A percentile compares a stretch with the other conserved stretches of the same genome.
Evolutionary conservation across 2,797 vertebrate species (phyloP).

Genomic region (Pangasius sanitwongsei): DNA sequence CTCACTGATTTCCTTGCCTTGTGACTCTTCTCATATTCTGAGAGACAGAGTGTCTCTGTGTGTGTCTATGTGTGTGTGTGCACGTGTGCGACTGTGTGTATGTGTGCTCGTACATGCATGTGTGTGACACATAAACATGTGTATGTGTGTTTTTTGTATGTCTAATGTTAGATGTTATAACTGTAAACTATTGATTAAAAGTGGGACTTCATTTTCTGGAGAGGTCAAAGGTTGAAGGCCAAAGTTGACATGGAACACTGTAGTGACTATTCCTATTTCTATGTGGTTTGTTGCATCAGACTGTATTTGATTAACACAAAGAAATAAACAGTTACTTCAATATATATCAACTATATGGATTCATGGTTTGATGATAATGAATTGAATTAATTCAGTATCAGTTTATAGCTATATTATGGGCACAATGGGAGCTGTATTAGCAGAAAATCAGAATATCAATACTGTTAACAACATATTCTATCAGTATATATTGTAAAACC

Average conservation of each 20-base stretch:
- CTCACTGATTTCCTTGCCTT: constrained; percentile 40
- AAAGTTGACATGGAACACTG: constrained; percentile 78
- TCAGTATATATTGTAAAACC: neutral
- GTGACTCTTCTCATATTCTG: constrained; percentile 52
- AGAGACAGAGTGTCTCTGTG: constrained; percentile 40
- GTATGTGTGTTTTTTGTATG: constrained; percentile 24
- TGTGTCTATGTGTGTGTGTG: constrained; percentile 21
- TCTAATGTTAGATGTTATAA: constrained; percentile 41
- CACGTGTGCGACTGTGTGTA: constrained; percentile 29
- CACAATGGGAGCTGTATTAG: neutral
- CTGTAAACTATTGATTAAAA: constrained; percentile 40
- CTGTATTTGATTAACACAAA: constrained; percentile 83
- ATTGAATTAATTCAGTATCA: neutral
- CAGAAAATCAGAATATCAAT: neutral
- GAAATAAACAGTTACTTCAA: constrained; percentile 63
- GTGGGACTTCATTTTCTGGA: constrained; percentile 47
- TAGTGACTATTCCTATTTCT: constrained; percentile 69
- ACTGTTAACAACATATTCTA: neutral
- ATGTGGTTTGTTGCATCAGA: constrained; percentile 73
- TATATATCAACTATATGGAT: neutral
- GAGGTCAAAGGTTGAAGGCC: constrained; percentile 68
- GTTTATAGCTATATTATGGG: neutral
- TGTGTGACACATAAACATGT: constrained; percentile 27
- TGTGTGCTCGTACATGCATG: constrained; percentile 23
- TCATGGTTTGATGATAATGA: neutral